Conservation (phyloP, 2,888 invertebrate species). For the Pachydiplax longipennis region DNA sequence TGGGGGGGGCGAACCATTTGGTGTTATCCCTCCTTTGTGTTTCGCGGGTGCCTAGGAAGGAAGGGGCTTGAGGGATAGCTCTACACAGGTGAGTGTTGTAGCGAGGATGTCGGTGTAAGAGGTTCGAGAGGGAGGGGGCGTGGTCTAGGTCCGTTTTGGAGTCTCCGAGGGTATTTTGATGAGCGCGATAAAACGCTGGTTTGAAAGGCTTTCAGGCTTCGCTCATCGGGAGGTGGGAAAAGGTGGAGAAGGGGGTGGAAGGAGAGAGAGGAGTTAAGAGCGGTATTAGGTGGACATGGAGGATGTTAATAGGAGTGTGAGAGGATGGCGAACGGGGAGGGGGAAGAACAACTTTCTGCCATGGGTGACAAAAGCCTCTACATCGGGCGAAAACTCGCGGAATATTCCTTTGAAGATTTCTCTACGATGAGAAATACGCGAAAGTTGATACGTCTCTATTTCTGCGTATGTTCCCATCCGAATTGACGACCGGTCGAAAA, state of each 20-base stretch:
- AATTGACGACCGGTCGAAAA: too few relatives aligned
- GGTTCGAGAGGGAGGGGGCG: neutral
- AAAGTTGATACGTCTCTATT: neutral
- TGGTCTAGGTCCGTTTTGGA: neutral
- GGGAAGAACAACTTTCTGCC: neutral
- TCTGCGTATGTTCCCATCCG: neutral
- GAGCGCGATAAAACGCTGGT: slow-evolving; percentile 41
- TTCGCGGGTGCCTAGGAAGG: neutral
- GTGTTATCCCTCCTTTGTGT: neutral
- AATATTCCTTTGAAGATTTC: neutral
- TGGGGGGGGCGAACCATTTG: neutral
- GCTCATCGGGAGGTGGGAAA: slow-evolving; percentile 34
- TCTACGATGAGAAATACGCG: neutral
- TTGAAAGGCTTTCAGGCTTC: slow-evolving; percentile 42
- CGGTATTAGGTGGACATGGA: neutral
- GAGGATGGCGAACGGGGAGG: neutral
- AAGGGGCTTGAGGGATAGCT: neutral
- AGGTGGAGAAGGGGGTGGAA: neutral
- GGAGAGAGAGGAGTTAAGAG: neutral
- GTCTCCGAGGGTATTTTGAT: slow-evolving; percentile 34
- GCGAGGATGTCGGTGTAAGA: neutral
- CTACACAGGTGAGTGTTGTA: neutral
- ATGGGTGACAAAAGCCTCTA: neutral
- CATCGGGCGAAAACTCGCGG: neutral
- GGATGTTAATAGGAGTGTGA: neutral